Evolutionary conservation across 2,113 vertebrate genomes (phyloP), one percentile per base, ranked within the genome.

Genomic region (Oenanthe melanoleuca): DNA sequence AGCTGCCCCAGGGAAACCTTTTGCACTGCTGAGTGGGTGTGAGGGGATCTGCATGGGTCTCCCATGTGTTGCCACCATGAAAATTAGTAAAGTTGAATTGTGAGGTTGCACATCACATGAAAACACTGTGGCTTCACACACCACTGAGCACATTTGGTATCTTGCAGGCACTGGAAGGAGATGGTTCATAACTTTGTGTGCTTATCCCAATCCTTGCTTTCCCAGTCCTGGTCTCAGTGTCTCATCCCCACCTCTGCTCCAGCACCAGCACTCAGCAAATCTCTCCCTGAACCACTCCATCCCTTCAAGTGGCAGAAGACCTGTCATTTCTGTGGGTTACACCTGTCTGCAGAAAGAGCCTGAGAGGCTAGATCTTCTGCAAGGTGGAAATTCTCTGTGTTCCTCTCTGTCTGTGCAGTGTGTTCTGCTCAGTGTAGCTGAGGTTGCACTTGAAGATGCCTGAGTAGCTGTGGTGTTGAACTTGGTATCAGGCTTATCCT

Each of bases 1-100:
- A n/a, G 15, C 29, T 77, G 29, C 18, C 38, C 45, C 38, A 6
- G 29, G 21, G 23, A 42, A 57, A 34, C 42, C 10, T 67, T 47
- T 45, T 2, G 1, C 55, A 23, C 42, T 20, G 2, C 44, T 2
- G 2, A 40, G 42, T 5, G 16, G 25, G 8, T 23, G 11, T 25
- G 34, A 79, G 28, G 26, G 26, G 25, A 22, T 29, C 38, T n/a
- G 52, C 6, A 9, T 3, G 1, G 9, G 34, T 69, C 9, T 72
- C 31, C 38, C 40, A 29, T 0, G 1, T 63, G 56, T 13, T 49
- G 23, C 38, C 67, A 38, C 65, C 25, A 4, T 3, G 20, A 17
- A 59, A 24, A 55, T 47, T 26, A 52, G 53, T 20, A 67, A 69
- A 49, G 29, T 4, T 5, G 5, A 44, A 55, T 29, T 2, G 0